Conservation (phyloP, 2,888 invertebrate species). For the Leucania comma region DNA sequence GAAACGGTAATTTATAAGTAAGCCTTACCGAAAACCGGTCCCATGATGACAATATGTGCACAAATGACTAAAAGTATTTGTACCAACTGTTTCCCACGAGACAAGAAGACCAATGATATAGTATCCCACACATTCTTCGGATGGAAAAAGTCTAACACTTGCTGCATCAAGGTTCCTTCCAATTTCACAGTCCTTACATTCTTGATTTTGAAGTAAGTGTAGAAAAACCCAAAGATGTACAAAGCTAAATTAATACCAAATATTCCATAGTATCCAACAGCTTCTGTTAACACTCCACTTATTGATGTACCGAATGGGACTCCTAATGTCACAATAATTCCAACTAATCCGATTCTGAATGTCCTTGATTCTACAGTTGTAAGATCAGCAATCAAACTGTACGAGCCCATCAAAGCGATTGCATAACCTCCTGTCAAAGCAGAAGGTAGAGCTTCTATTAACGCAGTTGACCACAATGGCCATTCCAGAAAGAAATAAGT, state of each 20-base stretch:
- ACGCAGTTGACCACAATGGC: conserved; percentile 89
- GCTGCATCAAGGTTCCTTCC: conserved; percentile 74
- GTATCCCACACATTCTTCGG: conserved; percentile 84
- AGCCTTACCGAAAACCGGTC: conserved; percentile 84
- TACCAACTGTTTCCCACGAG: conserved; percentile 71
- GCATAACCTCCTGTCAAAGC: conserved; percentile 91
- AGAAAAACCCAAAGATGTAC: conserved; percentile 79
- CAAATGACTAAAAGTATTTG: conserved; percentile 82
- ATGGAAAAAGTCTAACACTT: conserved; percentile 79
- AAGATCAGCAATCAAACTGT: conserved; percentile 91
- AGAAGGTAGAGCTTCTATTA: conserved; percentile 89
- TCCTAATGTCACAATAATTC: conserved; percentile 87
- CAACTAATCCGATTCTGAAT: conserved; percentile 91
- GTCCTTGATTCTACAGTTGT: conserved; percentile 91
- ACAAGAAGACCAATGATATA: conserved; percentile 79
- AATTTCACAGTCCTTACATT: conserved; percentile 76
- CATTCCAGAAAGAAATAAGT: conserved; percentile 90
- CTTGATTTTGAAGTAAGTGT: conserved; percentile 80
- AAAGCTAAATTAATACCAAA: conserved; percentile 79
- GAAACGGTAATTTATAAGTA: conserved; percentile 5
- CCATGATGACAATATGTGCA: conserved; percentile 84
- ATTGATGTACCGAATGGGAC: conserved; percentile 87
- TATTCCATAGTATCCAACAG: conserved; percentile 85
- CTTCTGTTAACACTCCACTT: conserved; percentile 88
- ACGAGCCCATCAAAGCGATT: conserved; percentile 90